phyloP scores from a whole-genome alignment of 2,888 invertebrate genomes.

The Pristionchus mayeri region DNA sequence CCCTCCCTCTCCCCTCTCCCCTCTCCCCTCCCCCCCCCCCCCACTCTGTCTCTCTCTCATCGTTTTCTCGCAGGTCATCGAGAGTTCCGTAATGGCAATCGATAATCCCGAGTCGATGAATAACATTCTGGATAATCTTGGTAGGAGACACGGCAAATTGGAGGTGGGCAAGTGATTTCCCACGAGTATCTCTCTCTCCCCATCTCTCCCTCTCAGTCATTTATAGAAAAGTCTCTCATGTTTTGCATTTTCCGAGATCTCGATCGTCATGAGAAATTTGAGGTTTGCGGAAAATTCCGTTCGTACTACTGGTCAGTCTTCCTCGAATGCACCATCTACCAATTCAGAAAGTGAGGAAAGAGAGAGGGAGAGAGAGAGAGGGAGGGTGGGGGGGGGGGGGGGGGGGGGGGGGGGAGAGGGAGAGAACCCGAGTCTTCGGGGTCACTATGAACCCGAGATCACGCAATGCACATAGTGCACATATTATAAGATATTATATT shows the following conservation, averaged over 20 bases:
- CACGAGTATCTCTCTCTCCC: background rate
- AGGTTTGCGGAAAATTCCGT: constrained; percentile 58
- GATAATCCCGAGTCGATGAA: constrained; percentile 65
- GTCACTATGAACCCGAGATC: no score
- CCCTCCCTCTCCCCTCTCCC: background rate
- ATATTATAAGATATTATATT: no score
- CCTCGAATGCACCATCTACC: constrained; percentile 69
- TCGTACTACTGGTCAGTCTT: constrained; percentile 71
- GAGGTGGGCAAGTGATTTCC: constrained; percentile 55
- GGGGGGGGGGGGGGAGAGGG: no score
- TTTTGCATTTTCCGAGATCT: background rate
- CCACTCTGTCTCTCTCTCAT: background rate
- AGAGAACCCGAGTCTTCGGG: no score
- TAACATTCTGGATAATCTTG: constrained; percentile 70
- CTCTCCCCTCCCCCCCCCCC: background rate
- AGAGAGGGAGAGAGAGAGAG: no score
- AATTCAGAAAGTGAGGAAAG: constrained; percentile 57
- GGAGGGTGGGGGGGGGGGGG: no score
- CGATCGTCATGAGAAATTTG: background rate
- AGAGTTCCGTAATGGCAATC: constrained; percentile 64
- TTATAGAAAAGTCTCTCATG: background rate
- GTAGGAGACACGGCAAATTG: constrained; percentile 70
- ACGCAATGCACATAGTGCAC: no score
- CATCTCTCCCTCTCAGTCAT: background rate
- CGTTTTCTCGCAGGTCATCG: constrained; percentile 64